phyloP scores from a whole-genome alignment of 2,113 vertebrate species.

The Falco punctatus region DNA sequence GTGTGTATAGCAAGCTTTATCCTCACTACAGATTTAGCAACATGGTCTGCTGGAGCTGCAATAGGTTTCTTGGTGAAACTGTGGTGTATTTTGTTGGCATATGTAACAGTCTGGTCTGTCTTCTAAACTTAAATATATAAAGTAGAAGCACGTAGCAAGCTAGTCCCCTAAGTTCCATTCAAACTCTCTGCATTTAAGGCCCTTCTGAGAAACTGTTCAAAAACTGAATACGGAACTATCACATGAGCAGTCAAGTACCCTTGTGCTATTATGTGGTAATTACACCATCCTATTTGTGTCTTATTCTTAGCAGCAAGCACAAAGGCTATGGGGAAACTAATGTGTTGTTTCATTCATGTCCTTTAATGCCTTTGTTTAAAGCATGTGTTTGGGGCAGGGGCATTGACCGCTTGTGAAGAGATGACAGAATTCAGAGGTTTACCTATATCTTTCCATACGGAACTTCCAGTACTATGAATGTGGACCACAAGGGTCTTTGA shows the following conservation, averaged over 20 bases:
- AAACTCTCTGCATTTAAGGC: neutral
- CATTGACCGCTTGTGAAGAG: neutral
- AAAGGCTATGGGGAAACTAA: neutral
- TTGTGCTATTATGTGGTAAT: neutral
- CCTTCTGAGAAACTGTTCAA: neutral
- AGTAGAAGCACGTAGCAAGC: neutral
- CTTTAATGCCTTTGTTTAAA: neutral
- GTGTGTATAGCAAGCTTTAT: neutral
- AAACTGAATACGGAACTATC: neutral
- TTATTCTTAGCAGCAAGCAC: neutral
- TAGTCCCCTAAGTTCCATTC: neutral
- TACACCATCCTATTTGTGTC: neutral
- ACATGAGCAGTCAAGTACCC: neutral
- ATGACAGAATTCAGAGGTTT: neutral
- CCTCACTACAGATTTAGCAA: neutral
- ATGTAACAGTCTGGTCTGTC: neutral
- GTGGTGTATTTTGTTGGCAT: neutral
- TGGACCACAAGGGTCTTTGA: neutral
- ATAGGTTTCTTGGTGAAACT: neutral
- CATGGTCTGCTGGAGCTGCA: neutral
- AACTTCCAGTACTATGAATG: neutral
- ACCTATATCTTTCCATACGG: neutral
- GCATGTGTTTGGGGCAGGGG: neutral
- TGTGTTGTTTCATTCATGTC: accelerated
- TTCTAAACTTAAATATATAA: neutral